phyloP scores from a whole-genome alignment of 2,888 invertebrate genomes.

The Meteorus colon region DNA sequence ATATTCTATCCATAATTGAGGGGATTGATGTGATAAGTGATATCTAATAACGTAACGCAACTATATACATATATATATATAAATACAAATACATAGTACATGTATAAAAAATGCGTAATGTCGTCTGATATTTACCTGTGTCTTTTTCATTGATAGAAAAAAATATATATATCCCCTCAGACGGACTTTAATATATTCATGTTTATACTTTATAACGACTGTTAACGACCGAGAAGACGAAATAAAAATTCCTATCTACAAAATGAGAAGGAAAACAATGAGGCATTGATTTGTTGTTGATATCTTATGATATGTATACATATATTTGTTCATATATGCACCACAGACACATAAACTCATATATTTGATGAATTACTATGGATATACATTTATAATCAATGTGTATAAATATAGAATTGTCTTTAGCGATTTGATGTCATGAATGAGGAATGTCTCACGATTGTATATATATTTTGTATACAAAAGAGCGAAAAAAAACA shows the following conservation, averaged over 20 bases:
- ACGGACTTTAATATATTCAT: background rate
- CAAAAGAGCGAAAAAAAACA: constrained; percentile 4
- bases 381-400: constrained; percentile 38
- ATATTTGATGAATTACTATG: constrained; percentile 46
- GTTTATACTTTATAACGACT: background rate
- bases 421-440: background rate
- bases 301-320: background rate
- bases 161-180: background rate
- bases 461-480: background rate
- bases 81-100: constrained; percentile 1
- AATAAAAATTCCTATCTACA: constrained; percentile 1
- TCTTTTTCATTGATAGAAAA: background rate
- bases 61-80: background rate
- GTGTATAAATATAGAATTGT: constrained; percentile 50
- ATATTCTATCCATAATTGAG: constrained; percentile 9
- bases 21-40: constrained; percentile 6
- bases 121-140: background rate
- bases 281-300: background rate
- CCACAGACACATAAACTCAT: background rate
- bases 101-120: background rate
- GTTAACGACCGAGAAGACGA: background rate
- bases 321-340: constrained; percentile 24
- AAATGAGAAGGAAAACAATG: background rate
- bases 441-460: constrained; percentile 28
- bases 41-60: constrained; percentile 10